Percentiles rank a stretch among this genome's conserved stretches.
phyloP scores from a whole-genome alignment of 2,113 vertebrate genomes.

The Tetrao urogallus region DNA sequence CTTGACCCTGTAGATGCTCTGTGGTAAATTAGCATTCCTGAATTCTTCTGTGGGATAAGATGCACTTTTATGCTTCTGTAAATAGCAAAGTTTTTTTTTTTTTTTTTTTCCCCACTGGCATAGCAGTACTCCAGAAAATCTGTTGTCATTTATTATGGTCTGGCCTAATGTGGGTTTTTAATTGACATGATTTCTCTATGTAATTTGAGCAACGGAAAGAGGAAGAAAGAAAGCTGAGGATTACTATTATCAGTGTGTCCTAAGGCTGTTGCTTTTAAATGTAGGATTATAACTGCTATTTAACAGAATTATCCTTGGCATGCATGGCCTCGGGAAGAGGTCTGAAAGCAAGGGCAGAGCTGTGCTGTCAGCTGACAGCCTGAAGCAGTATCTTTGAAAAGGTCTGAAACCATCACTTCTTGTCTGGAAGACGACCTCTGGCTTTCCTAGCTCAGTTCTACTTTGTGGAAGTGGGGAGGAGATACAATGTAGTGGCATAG shows the following conservation, averaged over 20 bases:
- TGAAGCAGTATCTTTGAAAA: slow-evolving; percentile 30
- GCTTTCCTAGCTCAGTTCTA: background rate
- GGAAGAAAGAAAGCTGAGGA: background rate
- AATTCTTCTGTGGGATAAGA: background rate
- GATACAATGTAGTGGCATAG: background rate
- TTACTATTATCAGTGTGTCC: slow-evolving; percentile 2
- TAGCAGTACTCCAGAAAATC: background rate
- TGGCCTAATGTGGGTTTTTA: slow-evolving; percentile 14
- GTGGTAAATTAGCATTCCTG: background rate
- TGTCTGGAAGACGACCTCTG: slow-evolving; percentile 25
- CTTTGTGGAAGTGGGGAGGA: background rate
- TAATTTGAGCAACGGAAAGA: background rate
- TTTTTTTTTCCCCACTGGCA: background rate
- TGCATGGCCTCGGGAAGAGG: slow-evolving; percentile 20
- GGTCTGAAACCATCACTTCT: slow-evolving; percentile 43
- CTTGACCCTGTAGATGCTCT: background rate
- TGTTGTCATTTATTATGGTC: background rate
- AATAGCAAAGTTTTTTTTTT: background rate
- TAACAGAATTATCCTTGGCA: slow-evolving; percentile 59
- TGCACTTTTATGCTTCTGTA: background rate
- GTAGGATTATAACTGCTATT: slow-evolving; percentile 46
- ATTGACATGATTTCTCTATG: background rate
- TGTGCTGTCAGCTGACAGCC: slow-evolving; percentile 22
- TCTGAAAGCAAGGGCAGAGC: slow-evolving; percentile 21
- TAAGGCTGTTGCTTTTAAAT: slow-evolving; percentile 50